A percentile compares a stretch with the other conserved stretches of the same genome.
These are phyloP conservation scores for Sphenodon punctatus DNA, from an alignment of 2,797 vertebrate genomes.

Conservation along the genomic window DNA sequence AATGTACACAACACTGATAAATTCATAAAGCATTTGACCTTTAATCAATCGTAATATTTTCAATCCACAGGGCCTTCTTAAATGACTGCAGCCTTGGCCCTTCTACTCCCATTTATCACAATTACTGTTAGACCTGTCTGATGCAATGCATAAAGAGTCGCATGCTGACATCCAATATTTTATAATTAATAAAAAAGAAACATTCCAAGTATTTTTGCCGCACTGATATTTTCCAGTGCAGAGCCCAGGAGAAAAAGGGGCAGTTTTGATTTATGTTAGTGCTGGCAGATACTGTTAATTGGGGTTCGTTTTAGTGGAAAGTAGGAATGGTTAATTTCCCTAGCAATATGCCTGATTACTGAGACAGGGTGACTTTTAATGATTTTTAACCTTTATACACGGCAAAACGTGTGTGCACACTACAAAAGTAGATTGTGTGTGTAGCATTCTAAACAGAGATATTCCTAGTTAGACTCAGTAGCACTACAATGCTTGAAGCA, in stretches of 20 bases:
- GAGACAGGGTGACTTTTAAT: conserved; percentile 18
- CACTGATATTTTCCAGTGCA: conserved; percentile 75
- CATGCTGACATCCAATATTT: conserved; percentile 78
- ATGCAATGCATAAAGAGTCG: conserved; percentile 69
- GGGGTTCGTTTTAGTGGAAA: conserved; percentile 41
- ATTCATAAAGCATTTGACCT: conserved; percentile 81
- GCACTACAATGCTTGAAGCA: too few species aligned
- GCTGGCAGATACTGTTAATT: conserved; percentile 64
- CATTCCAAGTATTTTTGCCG: conserved; percentile 74
- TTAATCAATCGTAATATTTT: conserved; percentile 82
- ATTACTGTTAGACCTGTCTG: conserved; percentile 77
- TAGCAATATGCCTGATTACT: conserved; percentile 5
- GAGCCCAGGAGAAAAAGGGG: conserved; percentile 51
- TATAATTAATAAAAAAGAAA: conserved; percentile 80
- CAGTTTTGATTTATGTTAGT: conserved; percentile 69
- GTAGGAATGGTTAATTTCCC: conserved; percentile 8
- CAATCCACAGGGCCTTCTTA: conserved; percentile 72
- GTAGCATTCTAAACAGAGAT: too few species aligned
- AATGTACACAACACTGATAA: conserved; percentile 75
- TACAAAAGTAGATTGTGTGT: too few species aligned
- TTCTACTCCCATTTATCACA: conserved; percentile 76
- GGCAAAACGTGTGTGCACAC: too few species aligned
- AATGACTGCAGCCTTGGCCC: conserved; percentile 72
- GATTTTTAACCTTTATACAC: conserved; percentile 1
- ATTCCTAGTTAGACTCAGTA: too few species aligned